Conservation (phyloP, 2,888 invertebrate species). For the Glaucopsyche alexis region DNA sequence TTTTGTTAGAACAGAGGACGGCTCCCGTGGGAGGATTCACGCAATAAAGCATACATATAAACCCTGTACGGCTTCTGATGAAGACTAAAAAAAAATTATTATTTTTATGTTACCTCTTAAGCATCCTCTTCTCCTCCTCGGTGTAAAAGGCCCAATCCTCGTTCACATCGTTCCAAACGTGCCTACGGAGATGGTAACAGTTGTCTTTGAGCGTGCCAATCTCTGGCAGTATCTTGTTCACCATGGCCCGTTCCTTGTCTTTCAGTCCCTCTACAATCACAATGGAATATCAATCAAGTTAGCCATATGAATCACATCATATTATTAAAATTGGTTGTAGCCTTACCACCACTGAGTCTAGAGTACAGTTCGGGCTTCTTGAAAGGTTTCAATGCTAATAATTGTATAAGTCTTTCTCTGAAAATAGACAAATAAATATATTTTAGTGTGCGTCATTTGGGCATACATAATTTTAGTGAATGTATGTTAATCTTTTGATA, state of each 20-base stretch:
- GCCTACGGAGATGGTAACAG: constrained; percentile 91
- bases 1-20: too few species aligned
- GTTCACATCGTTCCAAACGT: constrained; percentile 95
- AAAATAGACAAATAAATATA: constrained; percentile 61
- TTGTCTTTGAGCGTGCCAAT: constrained; percentile 92
- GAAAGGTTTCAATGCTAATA: constrained; percentile 94
- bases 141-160: constrained; percentile 97
- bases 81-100: too few species aligned
- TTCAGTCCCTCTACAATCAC: constrained; percentile 89
- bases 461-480: background rate
- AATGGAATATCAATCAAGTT: background rate
- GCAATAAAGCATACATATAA: too few species aligned
- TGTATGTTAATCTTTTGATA: background rate
- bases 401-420: constrained; percentile 96
- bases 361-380: constrained; percentile 95
- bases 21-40: too few species aligned
- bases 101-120: constrained; percentile 84
- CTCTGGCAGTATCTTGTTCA: constrained; percentile 89
- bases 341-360: constrained; percentile 89
- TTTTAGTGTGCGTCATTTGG: constrained; percentile 33
- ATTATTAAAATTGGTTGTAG: constrained; percentile 31
- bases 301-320: background rate
- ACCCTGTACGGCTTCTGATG: too few species aligned
- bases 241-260: constrained; percentile 88
- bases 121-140: constrained; percentile 91